Conservation (phyloP, 2,113 vertebrate genomes). For the Malurus alboscapulatus region DNA sequence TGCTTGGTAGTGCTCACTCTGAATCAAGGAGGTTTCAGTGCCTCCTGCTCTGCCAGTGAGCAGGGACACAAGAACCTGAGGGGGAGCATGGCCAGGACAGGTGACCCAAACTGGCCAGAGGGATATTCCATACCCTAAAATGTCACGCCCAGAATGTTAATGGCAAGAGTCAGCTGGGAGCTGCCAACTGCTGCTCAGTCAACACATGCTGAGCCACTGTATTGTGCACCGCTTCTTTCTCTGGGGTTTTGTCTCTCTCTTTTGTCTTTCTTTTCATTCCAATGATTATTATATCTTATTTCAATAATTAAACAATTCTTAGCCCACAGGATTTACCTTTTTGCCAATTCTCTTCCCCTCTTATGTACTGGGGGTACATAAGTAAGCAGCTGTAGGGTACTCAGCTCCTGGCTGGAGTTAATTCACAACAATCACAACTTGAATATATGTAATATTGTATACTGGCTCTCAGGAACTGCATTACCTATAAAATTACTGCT, state of each 20-base stretch:
- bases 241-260: not conserved
- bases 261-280: not conserved
- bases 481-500: constrained; percentile 11
- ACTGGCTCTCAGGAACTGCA: constrained; percentile 23
- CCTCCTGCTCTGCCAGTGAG: not conserved
- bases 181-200: not conserved
- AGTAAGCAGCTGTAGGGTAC: not conserved
- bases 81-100: not conserved
- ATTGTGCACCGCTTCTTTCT: not conserved
- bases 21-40: not conserved
- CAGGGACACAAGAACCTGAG: not conserved
- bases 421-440: not conserved
- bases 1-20: not conserved
- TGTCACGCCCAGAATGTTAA: not conserved
- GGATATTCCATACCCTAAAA: not conserved
- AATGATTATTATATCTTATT: not conserved
- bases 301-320: not conserved
- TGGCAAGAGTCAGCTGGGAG: rapidly evolving
- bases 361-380: not conserved
- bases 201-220: not conserved
- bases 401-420: not conserved
- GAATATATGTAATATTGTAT: not conserved
- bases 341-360: not conserved
- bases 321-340: not conserved
- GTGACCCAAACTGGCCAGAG: not conserved